Evolutionary conservation across 1,140 invertebrate genomes (phyloP), one percentile per base, ranked within the genome.

Genomic region (Calephelis nemesis): DNA sequence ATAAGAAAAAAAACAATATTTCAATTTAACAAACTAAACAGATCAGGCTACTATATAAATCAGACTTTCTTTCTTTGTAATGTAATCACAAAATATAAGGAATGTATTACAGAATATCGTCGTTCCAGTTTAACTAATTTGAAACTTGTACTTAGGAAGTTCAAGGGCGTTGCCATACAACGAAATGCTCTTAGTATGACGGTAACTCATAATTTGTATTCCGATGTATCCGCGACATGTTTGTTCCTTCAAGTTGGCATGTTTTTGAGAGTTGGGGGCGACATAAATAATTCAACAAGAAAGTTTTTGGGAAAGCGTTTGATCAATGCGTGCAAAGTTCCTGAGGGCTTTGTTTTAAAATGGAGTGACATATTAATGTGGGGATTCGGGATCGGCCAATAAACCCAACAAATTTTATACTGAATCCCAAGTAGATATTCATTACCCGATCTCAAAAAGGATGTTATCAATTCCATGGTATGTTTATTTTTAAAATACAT

Each of bases 271-370:
- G 54, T 60, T 60, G 19, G 54, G 6, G 19, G 54, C 54, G 54
- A 60, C 54, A 60, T 60, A 60, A 60, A 60, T 60, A 39, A 60
- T 60, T 60, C 54, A 60, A 11, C 30, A 60, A 60, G 54, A 60
- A 60, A 60, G 54, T 60, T 60, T 60, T 60, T 60, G 54, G 54
- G 54, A 60, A 60, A 60, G 54, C 54, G 54, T 60, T 60, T 60
- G 54, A 60, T 60, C 54, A 60, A 60, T 60, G 30, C 54, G 54
- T 12, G 54, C 54, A 60, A 60, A 60, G 54, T 60, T 60, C 30
- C 30, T 60, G 30, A 39, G 54, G 54, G 54, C 39, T 60, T 60
- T 60, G 54, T 60, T 60, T 40, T 60, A 60, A 60, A 60, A 40
- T 7, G 11, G 52, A 58, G 15, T 58, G 52, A 39, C 52, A 39